Evolutionary conservation across 2,113 vertebrate species (phyloP), one percentile per base, ranked within the genome.

Genomic region (Mormyrus iriodes): DNA sequence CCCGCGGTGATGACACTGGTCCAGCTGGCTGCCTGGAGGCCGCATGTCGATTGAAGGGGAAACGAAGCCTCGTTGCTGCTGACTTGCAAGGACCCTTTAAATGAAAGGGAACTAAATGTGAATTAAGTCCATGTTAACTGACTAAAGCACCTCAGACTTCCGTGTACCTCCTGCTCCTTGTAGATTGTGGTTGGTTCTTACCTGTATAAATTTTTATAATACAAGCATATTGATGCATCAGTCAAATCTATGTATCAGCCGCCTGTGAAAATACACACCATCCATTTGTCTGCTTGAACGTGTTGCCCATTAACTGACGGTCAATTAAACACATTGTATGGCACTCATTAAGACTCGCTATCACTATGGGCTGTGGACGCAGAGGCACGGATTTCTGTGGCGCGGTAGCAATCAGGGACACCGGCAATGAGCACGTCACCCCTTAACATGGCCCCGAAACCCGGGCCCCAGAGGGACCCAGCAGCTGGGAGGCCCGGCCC

Each of bases 11-110:
- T 65, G 53, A 61, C 35, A 24, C 42, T 5, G 8, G 39, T 1
- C 86, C 53, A 39, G 51, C 86, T 65, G 53, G 86, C 52, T 31
- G 86, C 55, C 86, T 87, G 61, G 61, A n/a, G 61, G n/a, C 8
- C 61, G 21, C 73, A 79, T 79, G 35, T 79, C 2, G 35, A 39
- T 42, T 39, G 73, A 39, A 19, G 73, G 35, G 73, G 35, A 42
- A 39, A 76, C 15, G 15, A 42, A 79, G 13, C 73, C 19, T 19
- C 31, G 13, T 85, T 49, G 27, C 10, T 21, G 39, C n/a, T n/a
- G 42, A 85, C 42, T 12, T 44, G 42, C 39, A 39, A 42, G 15
- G 0, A 31, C 69, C 69, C 69, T 76, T 76, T 39, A 76, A 76
- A 39, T 76, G 17, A 76, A 39, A 39, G 69, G 27, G 5, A 35